Evolutionary conservation across 2,888 invertebrate genomes (phyloP).

Genomic region (Hirtodrosophila confusa): DNA sequence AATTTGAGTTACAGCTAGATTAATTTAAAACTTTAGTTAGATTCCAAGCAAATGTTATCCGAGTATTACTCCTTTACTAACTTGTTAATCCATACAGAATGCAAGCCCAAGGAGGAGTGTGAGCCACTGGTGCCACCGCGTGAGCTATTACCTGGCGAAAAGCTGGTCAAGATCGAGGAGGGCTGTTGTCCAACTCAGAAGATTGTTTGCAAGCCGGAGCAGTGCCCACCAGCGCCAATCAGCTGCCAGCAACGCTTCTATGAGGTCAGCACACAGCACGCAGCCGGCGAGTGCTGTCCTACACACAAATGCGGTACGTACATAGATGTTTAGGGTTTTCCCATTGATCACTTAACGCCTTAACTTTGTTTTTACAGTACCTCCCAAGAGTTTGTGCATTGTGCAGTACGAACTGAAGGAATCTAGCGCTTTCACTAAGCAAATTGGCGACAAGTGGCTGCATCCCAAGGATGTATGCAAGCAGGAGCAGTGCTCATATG

Average conservation of each 20-base stretch:
- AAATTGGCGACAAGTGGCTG: constrained; percentile 84
- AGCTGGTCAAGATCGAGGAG: constrained; percentile 85
- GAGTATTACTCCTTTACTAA: not conserved
- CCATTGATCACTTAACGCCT: not conserved
- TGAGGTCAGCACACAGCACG: constrained; percentile 82
- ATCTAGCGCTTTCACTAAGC: constrained; percentile 76
- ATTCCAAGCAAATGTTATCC: too few relatives aligned
- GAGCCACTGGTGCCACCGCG: constrained; percentile 84
- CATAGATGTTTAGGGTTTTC: not conserved
- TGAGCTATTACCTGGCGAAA: constrained; percentile 87
- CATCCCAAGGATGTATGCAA: constrained; percentile 84
- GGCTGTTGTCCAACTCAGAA: constrained; percentile 90
- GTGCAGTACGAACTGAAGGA: constrained; percentile 79
- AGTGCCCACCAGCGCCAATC: constrained; percentile 87
- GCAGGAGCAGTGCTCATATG: constrained; percentile 79
- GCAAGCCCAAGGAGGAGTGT: constrained; percentile 90
- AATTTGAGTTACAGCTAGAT: too few relatives aligned
- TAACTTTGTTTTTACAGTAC: constrained; percentile 53
- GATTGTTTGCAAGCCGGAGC: constrained; percentile 87
- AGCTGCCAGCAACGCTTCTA: constrained; percentile 85
- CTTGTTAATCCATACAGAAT: constrained; percentile 85
- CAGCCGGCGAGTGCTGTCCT: constrained; percentile 87
- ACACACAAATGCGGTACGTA: constrained; percentile 87
- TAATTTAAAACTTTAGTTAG: too few relatives aligned
- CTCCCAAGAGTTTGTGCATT: constrained; percentile 82